Evolutionary conservation across 2,113 vertebrate genomes (phyloP), one percentile per base, ranked within the genome.

Genomic region (Megaceryle torquata): DNA sequence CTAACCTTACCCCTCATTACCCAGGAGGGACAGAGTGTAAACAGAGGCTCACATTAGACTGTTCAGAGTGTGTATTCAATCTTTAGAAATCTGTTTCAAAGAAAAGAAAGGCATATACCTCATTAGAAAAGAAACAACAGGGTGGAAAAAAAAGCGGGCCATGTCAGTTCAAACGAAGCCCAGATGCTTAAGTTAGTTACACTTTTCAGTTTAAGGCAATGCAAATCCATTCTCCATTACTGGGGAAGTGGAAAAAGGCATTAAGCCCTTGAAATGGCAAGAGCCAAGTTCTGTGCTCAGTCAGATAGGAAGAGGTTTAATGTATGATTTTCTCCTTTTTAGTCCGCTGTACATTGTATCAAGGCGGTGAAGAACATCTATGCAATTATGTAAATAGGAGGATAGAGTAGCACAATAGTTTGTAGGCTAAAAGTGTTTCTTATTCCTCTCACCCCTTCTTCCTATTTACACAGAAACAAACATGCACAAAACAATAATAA

Each of bases 191-290:
- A 94, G 91, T 95, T 96, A 91, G 91, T 88, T 92, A 92, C 82
- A 95, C 67, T 91, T 95, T 96, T 95, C 86, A 82, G 94, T 97
- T 94, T 95, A 92, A 95, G 92, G 96, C 95, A 96, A 84, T 80
- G 91, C 78, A 95, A 96, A 97, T 93, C 67, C 77, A 51, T 88
- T 94, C 79, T 86, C 63, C 44, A 17, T 95, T 95, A 88, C 43
- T 81, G 70, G 51, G 86, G 61, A 93, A 92, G 89, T 88, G 91
- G 80, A 95, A 94, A 51, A 93, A 95, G 84, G 67, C 93, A 96
- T 95, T 95, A 92, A 90, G 80, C 72, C 74, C 87, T 95, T 74
- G 85, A 95, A 95, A 93, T 46, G 60, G 78, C 72, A 75, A 82
- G 61, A 95, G 76, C 79, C 76, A 93, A 95, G 71, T 89, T 96